Evolutionary conservation across 1,140 invertebrate species (phyloP).

Genomic region (Drosophila miranda): DNA sequence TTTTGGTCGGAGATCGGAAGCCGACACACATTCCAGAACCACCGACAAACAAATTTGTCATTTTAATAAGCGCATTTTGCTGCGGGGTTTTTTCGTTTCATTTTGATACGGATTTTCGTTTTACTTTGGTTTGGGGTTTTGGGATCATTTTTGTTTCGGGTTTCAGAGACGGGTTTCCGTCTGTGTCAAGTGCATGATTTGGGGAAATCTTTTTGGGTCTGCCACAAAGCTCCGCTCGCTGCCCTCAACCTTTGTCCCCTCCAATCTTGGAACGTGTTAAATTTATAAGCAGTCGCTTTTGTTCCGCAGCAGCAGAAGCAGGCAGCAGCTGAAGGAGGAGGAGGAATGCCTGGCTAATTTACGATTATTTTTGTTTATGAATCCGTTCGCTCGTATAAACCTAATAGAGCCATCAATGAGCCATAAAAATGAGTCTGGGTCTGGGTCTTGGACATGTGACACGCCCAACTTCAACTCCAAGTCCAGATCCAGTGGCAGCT

Average conservation of each 20-base stretch:
- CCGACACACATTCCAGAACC: conserved; percentile 23
- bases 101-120: not conserved
- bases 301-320: conserved; percentile 1
- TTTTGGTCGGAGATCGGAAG: not conserved
- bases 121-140: too few relatives aligned
- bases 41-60: conserved; percentile 66
- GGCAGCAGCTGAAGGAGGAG: not conserved
- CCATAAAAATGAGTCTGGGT: conserved; percentile 64
- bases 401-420: conserved; percentile 75
- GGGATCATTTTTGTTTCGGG: too few relatives aligned
- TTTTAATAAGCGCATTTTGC: conserved; percentile 72
- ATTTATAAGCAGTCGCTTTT: conserved; percentile 50
- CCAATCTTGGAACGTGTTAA: conserved; percentile 51
- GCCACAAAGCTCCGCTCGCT: conserved; percentile 12
- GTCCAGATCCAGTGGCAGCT: conserved; percentile 41
- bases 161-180: not conserved
- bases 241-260: conserved; percentile 29
- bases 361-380: conserved; percentile 77
- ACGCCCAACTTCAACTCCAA: conserved; percentile 23
- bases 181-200: conserved; percentile 62
- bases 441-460: conserved; percentile 22
- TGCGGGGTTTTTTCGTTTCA: conserved; percentile 1
- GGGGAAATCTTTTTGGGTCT: conserved; percentile 18
- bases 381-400: conserved; percentile 70
- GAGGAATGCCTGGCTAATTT: conserved; percentile 56